phyloP scores from a whole-genome alignment of 2,797 vertebrate genomes.

The Hippoglossus hippoglossus region DNA sequence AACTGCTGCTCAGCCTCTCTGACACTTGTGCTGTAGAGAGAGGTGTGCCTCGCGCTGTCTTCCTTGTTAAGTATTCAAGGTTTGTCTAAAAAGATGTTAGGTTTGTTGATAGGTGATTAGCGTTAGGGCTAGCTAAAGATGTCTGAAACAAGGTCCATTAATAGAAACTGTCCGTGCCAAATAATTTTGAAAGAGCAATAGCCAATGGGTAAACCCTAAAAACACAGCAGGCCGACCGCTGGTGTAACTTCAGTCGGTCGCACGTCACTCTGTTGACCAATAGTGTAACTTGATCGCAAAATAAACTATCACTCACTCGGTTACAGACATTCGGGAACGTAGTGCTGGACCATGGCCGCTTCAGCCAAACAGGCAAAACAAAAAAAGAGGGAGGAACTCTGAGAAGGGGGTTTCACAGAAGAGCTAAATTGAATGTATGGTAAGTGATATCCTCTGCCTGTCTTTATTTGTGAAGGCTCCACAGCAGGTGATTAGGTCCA shows the following conservation, averaged over 20 bases:
- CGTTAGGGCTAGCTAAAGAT: background rate
- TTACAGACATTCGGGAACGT: background rate
- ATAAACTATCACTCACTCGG: background rate
- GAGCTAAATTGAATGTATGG: slow-evolving; percentile 69
- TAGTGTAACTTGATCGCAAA: background rate
- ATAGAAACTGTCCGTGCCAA: background rate
- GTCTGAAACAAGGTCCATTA: background rate
- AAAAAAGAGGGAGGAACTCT: slow-evolving; percentile 14
- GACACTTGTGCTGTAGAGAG: no score
- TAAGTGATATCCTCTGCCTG: slow-evolving; percentile 56
- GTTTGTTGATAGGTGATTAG: background rate
- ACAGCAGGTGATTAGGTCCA: slow-evolving; percentile 61
- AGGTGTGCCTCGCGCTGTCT: no score
- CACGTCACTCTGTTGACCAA: background rate
- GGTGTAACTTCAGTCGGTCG: background rate
- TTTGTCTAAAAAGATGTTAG: background rate
- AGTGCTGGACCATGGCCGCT: background rate
- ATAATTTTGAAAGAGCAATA: background rate
- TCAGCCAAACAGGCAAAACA: background rate
- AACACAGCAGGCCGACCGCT: background rate
- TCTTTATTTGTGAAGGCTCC: slow-evolving; percentile 54
- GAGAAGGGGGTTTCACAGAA: slow-evolving; percentile 61
- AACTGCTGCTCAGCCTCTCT: no score
- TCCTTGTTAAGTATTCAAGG: no score
- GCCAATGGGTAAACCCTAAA: background rate